These are phyloP conservation scores for Ochropleura plecta DNA, from an alignment of 2,888 invertebrate species.

Conservation along the genomic window DNA sequence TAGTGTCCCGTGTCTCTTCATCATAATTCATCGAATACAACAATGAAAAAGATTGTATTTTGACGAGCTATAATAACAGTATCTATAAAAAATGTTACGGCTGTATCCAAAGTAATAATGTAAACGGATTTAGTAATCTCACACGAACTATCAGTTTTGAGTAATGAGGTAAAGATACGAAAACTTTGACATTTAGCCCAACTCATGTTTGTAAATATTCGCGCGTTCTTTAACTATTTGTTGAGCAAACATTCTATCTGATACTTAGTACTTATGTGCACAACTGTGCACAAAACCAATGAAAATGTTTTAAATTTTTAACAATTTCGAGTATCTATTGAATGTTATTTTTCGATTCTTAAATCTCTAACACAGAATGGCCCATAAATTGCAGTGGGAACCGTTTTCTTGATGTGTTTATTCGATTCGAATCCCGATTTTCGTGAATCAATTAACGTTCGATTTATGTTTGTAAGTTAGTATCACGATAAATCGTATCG, in stretches of 20 bases:
- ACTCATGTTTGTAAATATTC: slow-evolving; percentile 43
- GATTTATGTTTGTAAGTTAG: slow-evolving; percentile 52
- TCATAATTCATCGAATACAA: not conserved
- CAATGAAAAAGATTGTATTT: slow-evolving; percentile 2
- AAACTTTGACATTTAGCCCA: slow-evolving; percentile 53
- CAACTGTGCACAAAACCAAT: not conserved
- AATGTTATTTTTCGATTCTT: slow-evolving; percentile 25
- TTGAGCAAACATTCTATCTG: slow-evolving; percentile 33
- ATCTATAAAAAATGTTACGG: not conserved
- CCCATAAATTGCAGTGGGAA: slow-evolving; percentile 46
- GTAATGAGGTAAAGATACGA: slow-evolving; percentile 39
- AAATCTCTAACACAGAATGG: slow-evolving; percentile 36
- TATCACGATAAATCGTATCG: slow-evolving; percentile 31
- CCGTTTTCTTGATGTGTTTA: slow-evolving; percentile 49
- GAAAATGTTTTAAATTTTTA: slow-evolving; percentile 1
- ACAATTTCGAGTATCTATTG: not conserved
- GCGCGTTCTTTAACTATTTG: slow-evolving; percentile 31
- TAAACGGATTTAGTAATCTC: slow-evolving; percentile 25
- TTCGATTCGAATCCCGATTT: slow-evolving; percentile 48
- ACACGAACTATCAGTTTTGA: slow-evolving; percentile 18
- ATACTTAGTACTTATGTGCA: not conserved
- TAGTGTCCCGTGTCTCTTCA: not conserved
- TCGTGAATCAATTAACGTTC: slow-evolving; percentile 49
- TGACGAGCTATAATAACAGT: not conserved
- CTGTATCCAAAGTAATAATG: slow-evolving; percentile 11